These are phyloP conservation scores for Epinotia demarniana DNA, from an alignment of 2,888 invertebrate genomes.

Conservation along the genomic window DNA sequence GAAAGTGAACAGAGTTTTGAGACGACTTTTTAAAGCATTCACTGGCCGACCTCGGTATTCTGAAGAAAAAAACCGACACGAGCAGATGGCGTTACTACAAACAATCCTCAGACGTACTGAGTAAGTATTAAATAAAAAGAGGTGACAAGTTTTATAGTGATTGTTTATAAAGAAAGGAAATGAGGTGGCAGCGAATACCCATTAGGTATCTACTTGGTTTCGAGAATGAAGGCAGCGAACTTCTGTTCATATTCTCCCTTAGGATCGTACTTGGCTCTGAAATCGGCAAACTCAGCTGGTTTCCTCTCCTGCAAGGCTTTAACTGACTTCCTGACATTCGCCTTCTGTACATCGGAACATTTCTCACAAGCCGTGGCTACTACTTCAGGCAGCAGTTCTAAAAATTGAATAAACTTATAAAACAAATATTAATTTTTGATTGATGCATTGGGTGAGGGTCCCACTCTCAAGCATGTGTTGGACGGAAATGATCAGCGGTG, in stretches of 20 bases:
- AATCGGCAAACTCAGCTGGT: constrained; percentile 62
- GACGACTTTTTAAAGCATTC: background rate
- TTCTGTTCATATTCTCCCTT: constrained; percentile 65
- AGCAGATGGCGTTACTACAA: background rate
- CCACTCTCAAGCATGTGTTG: too few relatives aligned
- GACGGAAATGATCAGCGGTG: too few relatives aligned
- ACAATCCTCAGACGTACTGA: background rate
- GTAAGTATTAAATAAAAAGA: background rate
- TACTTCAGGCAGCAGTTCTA: constrained; percentile 73
- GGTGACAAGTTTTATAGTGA: background rate
- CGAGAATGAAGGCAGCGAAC: constrained; percentile 64
- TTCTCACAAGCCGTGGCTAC: constrained; percentile 71
- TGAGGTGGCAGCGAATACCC: background rate
- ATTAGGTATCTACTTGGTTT: constrained; percentile 52
- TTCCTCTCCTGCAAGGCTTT: constrained; percentile 65
- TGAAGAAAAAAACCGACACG: background rate
- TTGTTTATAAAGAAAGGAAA: background rate
- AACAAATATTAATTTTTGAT: too few relatives aligned
- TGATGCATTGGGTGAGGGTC: too few relatives aligned
- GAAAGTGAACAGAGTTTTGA: constrained; percentile 3
- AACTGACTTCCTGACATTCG: constrained; percentile 65
- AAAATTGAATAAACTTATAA: constrained; percentile 40
- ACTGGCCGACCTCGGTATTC: background rate
- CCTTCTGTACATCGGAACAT: constrained; percentile 65
- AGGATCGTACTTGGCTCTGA: constrained; percentile 70